Evolutionary conservation across 64 coral and sea anemone species (phyloP).

Genomic region (Montipora efflorescens): DNA sequence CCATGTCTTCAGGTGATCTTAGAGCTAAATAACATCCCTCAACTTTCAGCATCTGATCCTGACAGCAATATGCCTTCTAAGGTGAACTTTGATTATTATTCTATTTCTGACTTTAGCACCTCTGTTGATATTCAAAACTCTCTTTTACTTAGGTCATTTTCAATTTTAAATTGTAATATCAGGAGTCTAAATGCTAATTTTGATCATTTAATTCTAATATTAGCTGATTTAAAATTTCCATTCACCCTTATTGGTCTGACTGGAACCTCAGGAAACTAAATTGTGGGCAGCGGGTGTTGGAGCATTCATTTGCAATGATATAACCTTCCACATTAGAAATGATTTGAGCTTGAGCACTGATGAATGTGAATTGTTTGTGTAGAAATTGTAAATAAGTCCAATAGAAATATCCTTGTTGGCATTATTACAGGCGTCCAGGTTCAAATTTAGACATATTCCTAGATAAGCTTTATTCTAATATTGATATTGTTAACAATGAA

Average conservation of each 20-base stretch:
- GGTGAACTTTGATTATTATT: constrained; percentile 40
- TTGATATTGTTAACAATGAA: constrained; percentile 45
- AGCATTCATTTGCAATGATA: constrained; percentile 16
- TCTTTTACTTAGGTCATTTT: constrained; percentile 24
- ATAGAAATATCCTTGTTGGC: constrained; percentile 42
- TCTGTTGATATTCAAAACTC: neutral
- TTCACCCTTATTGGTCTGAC: constrained; percentile 74
- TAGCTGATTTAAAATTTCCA: constrained; percentile 50
- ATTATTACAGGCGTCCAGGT: constrained; percentile 56
- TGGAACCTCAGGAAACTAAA: constrained; percentile 48
- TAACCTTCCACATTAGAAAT: constrained; percentile 30
- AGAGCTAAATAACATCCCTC: constrained; percentile 10
- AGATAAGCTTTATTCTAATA: neutral
- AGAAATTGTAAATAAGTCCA: constrained; percentile 31
- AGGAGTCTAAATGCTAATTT: constrained; percentile 60
- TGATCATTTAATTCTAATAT: constrained; percentile 34
- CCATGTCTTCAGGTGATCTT: neutral
- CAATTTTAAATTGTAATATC: constrained; percentile 74
- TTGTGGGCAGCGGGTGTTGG: no score
- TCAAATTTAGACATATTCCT: constrained; percentile 32
- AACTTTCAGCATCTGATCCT: neutral
- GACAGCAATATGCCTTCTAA: neutral
- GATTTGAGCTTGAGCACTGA: constrained; percentile 47
- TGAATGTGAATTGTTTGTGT: constrained; percentile 48
- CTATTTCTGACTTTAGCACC: constrained; percentile 11